Base-by-base conservation (phyloP, 2,113 vertebrate species). In the Archocentrus centrarchus region DNA sequence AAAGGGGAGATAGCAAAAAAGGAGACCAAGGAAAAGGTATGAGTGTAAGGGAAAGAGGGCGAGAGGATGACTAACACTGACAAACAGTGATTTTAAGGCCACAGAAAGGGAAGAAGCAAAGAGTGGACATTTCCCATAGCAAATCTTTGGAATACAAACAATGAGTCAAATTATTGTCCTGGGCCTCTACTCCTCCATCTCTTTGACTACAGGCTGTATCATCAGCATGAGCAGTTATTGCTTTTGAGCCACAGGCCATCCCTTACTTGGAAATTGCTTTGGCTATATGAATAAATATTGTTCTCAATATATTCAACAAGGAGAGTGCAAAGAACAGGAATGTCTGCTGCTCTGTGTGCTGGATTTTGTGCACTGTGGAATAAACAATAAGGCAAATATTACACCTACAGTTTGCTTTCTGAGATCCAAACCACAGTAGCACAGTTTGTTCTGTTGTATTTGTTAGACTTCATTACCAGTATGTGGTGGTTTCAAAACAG, bases 41-140 rank as follows among this genome's bases (percentile, higher is more conserved):
- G 82, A 81, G 57, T 3, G 59, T 6, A 20, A 50, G 60, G 55
- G 83, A 77, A 32, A 7, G 83, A 37, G 73, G 47, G 73, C 0
- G 55, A 70, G 76, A 76, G 85, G 84, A 89, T 93, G 93, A 93
- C 27, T 86, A 88, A 91, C n/a, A 3, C 86, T 4, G 81, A 82
- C 91, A 94, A 92, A 93, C 84, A 93, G 27, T 88, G 86, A 81
- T 90, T 73, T 88, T 86, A 89, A 80, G 86, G 85, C 79, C 87
- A 73, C 80, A 77, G 84, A 86, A 80, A 79, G 82, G 84, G 83
- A 91, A 79, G 73, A 79, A 57, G 81, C 8, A 9, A 14, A 70
- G 75, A 88, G 93, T 93, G 88, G 94, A 94, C 89, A 91, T 93
- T 95, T 95, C 94, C 93, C 94, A 94, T 85, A 86, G 87, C 87